Evolutionary conservation across 2,888 invertebrate genomes (phyloP), one percentile per base, ranked within the genome.

Genomic region (Deilephila elpenor): DNA sequence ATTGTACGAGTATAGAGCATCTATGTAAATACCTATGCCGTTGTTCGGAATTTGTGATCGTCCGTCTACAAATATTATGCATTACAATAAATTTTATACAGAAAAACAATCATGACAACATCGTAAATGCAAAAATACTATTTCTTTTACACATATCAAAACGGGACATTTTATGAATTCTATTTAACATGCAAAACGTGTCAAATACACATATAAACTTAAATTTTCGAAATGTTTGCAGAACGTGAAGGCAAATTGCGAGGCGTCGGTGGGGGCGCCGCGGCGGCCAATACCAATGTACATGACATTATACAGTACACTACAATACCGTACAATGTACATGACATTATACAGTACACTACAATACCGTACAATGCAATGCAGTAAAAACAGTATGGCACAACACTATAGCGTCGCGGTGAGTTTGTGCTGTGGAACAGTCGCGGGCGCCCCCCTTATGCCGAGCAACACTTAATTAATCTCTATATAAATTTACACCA

Each of bases 401-500:
- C 56, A 44, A 11, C 11, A 44, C 44, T 14, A 44, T 11, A 44
- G 44, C 11, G 44, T 17, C 56, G 56, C 1, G n/a, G 56, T 56
- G 11, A 44, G 67, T 51, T 67, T 51, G 67, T 67, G 51, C 14
- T 17, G n/a, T 17, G 25, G 25, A 11, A 67, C 75, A 73, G 70
- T 74, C 77, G 73, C 74, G 73, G 74, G 61, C 62, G 37, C 51
- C 60, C 14, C 67, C 6, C 51, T 44, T 37, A 1, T 11, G 14
- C 64, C 19, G 6, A 25, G 71, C 59, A 37, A 59, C 56, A 37
- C 59, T 71, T 71, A 59, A 59, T 71, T 71, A 71, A n/a, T 70
- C 20, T 59, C 86, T 90, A 90, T 78, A 81, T 86, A 85, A 89
- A 87, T 88, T 88, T 85, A 90, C 84, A 89, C 83, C 85, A 89